These are phyloP conservation scores for Calliopum simillimum DNA, from an alignment of 2,888 invertebrate species.

Conservation along the genomic window DNA sequence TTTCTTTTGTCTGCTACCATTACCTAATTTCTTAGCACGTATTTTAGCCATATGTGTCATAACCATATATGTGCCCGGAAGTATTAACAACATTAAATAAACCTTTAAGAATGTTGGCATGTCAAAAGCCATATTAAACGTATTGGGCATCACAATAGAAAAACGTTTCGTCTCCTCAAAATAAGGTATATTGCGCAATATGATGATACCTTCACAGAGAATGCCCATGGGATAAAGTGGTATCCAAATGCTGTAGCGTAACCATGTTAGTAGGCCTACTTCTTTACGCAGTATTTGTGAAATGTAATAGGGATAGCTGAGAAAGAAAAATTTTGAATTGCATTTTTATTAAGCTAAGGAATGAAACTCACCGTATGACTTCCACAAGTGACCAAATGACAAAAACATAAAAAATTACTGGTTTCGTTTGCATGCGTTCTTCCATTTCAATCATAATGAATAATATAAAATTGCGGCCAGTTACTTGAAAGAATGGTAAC, in stretches of 20 bases:
- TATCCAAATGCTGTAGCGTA: slow-evolving; percentile 94
- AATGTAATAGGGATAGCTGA: slow-evolving; percentile 93
- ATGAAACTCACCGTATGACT: slow-evolving; percentile 76
- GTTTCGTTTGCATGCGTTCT: slow-evolving; percentile 86
- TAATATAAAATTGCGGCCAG: slow-evolving; percentile 82
- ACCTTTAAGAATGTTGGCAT: slow-evolving; percentile 83
- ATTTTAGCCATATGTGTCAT: slow-evolving; percentile 88
- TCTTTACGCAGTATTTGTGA: slow-evolving; percentile 81
- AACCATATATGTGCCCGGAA: slow-evolving; percentile 81
- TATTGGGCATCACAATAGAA: slow-evolving; percentile 83
- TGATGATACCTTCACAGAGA: slow-evolving; percentile 84
- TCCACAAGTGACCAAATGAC: slow-evolving; percentile 86
- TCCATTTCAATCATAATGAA: slow-evolving; percentile 88
- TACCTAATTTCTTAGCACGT: slow-evolving; percentile 75
- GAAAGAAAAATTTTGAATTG: slow-evolving; percentile 48
- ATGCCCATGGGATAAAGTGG: slow-evolving; percentile 92
- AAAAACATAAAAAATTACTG: slow-evolving; percentile 90
- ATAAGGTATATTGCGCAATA: slow-evolving; percentile 87
- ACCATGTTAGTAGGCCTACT: slow-evolving; percentile 84
- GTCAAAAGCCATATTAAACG: slow-evolving; percentile 87
- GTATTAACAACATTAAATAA: slow-evolving; percentile 80
- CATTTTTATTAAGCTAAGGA: neutral
- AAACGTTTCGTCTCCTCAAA: slow-evolving; percentile 87
- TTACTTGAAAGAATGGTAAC: slow-evolving; percentile 82
- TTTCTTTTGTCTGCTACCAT: slow-evolving; percentile 53